Conservation (phyloP, 2,113 vertebrate species). For the Neodon shergylaensis region DNA sequence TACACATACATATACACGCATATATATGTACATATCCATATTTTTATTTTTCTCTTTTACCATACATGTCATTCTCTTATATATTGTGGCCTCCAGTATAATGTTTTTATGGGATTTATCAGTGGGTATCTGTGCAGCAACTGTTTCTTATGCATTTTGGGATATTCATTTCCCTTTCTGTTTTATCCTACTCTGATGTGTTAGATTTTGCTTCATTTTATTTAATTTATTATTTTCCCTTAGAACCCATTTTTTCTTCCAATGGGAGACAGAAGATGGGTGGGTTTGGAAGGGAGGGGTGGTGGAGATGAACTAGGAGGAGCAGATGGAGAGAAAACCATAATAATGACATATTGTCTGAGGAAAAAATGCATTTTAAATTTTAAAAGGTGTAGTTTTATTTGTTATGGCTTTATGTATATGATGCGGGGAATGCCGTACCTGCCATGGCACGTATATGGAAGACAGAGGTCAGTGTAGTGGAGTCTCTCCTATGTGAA, state of each 20-base stretch:
- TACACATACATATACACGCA: too few species aligned
- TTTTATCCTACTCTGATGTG: not conserved
- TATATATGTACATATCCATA: too few species aligned
- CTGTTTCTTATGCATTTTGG: not conserved
- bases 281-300: not conserved
- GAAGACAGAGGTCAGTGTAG: not conserved
- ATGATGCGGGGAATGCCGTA: not conserved
- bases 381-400: not conserved
- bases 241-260: not conserved
- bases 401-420: not conserved
- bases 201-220: not conserved
- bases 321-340: not conserved
- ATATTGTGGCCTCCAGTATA: not conserved
- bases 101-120: not conserved
- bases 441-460: too few species aligned
- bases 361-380: not conserved
- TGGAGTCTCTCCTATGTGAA: not conserved
- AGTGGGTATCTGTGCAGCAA: not conserved
- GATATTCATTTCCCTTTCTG: not conserved
- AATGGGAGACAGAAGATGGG: not conserved
- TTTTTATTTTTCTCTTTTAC: too few species aligned
- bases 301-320: not conserved
- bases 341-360: not conserved
- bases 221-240: not conserved
- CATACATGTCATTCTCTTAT: too few species aligned